Conservation (phyloP, 2,888 invertebrate species). For the Tanypteryx hageni region DNA sequence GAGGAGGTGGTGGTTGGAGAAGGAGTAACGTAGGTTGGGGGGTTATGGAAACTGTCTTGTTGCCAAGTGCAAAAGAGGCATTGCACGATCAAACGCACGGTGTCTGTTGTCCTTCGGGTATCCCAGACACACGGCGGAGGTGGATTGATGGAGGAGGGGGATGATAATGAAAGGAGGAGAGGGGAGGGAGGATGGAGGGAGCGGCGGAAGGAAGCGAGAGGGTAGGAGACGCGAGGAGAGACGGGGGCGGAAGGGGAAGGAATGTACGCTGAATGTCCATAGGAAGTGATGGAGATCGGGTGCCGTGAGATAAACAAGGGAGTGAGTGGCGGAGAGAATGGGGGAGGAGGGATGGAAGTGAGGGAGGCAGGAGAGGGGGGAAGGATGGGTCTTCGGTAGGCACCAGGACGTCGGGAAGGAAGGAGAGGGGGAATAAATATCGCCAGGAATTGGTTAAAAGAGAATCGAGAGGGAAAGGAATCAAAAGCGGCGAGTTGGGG, state of each 20-base stretch:
- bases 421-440: not conserved
- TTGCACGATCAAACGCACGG: slow-evolving; percentile 42
- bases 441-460: not conserved
- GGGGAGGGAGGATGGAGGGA: not conserved
- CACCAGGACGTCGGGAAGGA: slow-evolving; percentile 7
- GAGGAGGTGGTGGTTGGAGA: not conserved
- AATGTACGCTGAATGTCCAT: slow-evolving; percentile 62
- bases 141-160: slow-evolving; percentile 46
- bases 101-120: slow-evolving; percentile 59
- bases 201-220: slow-evolving; percentile 56
- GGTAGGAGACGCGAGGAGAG: not conserved
- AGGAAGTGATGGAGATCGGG: slow-evolving; percentile 63
- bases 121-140: slow-evolving; percentile 21
- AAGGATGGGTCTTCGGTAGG: not conserved
- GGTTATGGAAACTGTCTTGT: slow-evolving; percentile 52
- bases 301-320: slow-evolving; percentile 47
- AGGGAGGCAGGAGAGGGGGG: not conserved
- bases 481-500: not conserved
- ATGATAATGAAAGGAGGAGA: slow-evolving; percentile 55
- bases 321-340: not conserved
- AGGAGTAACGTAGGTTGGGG: not conserved
- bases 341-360: not conserved
- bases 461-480: not conserved
- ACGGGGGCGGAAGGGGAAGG: slow-evolving; percentile 17
- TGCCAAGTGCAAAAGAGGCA: slow-evolving; percentile 34